A percentile compares a stretch with the other conserved stretches of the same genome.
phyloP scores from a whole-genome alignment of 2,797 vertebrate genomes.

The Enteromius thamalakanensis region DNA sequence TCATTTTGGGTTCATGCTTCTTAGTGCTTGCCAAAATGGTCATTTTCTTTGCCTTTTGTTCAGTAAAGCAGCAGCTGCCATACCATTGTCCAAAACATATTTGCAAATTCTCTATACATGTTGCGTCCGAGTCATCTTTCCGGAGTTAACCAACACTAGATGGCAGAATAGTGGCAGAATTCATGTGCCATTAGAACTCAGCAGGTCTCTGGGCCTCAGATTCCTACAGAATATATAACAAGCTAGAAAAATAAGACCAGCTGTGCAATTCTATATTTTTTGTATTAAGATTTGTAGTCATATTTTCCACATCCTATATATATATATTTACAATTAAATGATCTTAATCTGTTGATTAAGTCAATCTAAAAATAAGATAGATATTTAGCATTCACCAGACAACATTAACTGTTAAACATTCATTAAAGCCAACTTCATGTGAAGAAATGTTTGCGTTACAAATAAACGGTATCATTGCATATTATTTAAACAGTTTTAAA shows the following conservation, averaged over 20 bases:
- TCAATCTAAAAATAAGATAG: not conserved
- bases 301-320: not conserved
- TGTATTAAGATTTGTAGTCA: not conserved
- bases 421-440: too few relatives aligned
- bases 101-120: not conserved
- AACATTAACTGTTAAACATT: not conserved
- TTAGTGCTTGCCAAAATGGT: not conserved
- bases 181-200: not conserved
- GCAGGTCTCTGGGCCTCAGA: not conserved
- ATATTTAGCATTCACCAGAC: not conserved
- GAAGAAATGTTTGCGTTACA: not conserved
- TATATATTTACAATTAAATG: not conserved
- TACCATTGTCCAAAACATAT: not conserved
- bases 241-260: not conserved
- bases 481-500: not conserved
- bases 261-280: not conserved
- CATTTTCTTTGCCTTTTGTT: not conserved
- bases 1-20: not conserved
- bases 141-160: slow-evolving; percentile 42
- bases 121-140: slow-evolving; percentile 58
- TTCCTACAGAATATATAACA: slow-evolving; percentile 20
- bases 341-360: not conserved
- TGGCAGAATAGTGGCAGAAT: slow-evolving; percentile 52
- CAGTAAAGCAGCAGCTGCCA: not conserved
- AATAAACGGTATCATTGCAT: not conserved